Evolutionary conservation across 2,888 invertebrate genomes (phyloP).

Genomic region (Eupithecia inturbata): DNA sequence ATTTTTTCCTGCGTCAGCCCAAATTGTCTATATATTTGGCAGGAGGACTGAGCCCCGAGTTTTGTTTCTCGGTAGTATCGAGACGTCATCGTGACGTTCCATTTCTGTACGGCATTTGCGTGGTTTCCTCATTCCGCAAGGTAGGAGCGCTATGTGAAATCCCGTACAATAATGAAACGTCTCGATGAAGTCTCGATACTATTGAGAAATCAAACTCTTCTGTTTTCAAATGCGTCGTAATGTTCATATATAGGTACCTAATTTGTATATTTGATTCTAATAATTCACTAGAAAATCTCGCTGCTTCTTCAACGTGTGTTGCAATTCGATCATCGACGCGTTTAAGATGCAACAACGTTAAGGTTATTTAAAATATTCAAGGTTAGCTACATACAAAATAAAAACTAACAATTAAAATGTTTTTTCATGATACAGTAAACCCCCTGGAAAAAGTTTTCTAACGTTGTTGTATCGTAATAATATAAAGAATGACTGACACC

Average conservation of each 20-base stretch:
- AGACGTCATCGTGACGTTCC: not conserved
- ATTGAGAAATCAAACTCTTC: not conserved
- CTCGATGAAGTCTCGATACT: not conserved
- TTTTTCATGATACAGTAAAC: not conserved
- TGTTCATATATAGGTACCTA: not conserved
- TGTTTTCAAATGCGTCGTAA: not conserved
- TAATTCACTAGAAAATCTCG: constrained; percentile 28
- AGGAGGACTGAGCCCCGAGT: not conserved
- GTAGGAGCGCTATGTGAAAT: not conserved
- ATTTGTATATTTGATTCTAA: constrained; percentile 20
- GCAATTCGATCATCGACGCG: constrained; percentile 27
- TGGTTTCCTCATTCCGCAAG: not conserved
- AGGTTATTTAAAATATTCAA: not conserved
- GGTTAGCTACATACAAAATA: not conserved
- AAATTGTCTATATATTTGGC: not conserved
- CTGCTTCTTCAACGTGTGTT: constrained; percentile 30
- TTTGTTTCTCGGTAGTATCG: not conserved
- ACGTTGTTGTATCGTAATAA: constrained; percentile 17
- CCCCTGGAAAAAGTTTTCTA: constrained; percentile 5
- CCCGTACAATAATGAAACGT: not conserved
- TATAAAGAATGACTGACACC: constrained; percentile 67
- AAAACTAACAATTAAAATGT: not conserved
- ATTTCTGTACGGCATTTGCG: not conserved
- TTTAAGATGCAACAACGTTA: constrained; percentile 23
- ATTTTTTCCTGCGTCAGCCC: not conserved